These are phyloP conservation scores for Podiceps cristatus DNA, from an alignment of 2,113 vertebrate genomes.

Conservation along the genomic window DNA sequence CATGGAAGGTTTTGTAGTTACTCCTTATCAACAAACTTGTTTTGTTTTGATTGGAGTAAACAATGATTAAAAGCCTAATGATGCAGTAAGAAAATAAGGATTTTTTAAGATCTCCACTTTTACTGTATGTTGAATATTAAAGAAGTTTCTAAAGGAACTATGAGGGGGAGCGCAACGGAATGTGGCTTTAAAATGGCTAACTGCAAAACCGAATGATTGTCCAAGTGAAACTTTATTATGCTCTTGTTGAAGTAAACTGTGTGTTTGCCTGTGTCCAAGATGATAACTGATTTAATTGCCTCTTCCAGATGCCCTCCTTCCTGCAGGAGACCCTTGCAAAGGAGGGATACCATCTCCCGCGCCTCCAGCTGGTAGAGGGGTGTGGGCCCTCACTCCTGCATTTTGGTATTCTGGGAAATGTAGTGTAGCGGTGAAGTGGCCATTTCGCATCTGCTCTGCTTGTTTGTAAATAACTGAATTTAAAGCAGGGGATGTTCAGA, in stretches of 20 bases:
- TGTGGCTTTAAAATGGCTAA: background rate
- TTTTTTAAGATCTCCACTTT: background rate
- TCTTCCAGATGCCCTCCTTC: background rate
- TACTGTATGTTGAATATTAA: background rate
- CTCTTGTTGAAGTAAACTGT: background rate
- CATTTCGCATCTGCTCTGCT: conserved; percentile 2
- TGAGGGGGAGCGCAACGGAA: background rate
- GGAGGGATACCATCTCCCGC: background rate
- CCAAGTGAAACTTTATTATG: background rate
- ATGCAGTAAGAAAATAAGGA: background rate
- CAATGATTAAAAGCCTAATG: background rate
- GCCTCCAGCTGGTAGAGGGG: background rate
- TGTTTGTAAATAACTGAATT: conserved; percentile 18
- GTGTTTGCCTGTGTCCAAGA: background rate
- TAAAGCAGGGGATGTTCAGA: background rate
- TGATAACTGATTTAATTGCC: background rate
- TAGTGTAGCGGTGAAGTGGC: background rate
- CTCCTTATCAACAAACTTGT: background rate
- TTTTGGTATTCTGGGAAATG: background rate
- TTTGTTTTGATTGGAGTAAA: background rate
- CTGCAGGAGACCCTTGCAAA: background rate
- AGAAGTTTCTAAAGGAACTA: background rate
- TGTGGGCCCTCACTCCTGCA: background rate
- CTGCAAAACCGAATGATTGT: background rate
- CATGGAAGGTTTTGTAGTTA: background rate